Base-by-base conservation (phyloP, 2,888 invertebrate species). In the Dolomedes plantarius region DNA sequence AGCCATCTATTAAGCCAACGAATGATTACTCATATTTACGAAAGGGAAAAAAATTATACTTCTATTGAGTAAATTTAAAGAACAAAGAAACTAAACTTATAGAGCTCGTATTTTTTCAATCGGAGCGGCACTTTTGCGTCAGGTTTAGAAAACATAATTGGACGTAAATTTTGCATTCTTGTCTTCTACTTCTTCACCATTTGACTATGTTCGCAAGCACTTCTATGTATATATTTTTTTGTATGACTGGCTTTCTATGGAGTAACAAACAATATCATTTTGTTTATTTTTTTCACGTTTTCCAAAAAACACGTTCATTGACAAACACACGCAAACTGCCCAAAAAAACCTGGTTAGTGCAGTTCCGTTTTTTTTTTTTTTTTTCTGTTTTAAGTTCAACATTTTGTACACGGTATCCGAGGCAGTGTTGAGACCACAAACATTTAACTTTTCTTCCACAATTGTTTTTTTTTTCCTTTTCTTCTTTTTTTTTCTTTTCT, bases 111-210 rank as follows among this genome's bases (percentile, higher is more conserved):
- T 11, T 23, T 1, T n/a, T 36, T 36, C 16, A 56, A 23, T 56
- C 56, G 56, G 56, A 56, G 56, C 56, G 56, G 56, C 56, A 56
- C 56, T 56, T 56, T 56, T 56, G 56, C 56, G 23, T 56, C 56
- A 23, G 23, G 56, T 56, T 56, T 56, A 56, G 56, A 56, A 56
- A 56, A 56, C 19, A n/a, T 6, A 56, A 23, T 1, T 56, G 56
- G 56, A 56, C 56, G 56, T 56, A 23, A 11, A 56, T 56, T 56
- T 56, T 56, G 19, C 23, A 5, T 56, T 56, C 23, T 6, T 56
- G 23, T 56, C 56, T 56, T 56, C 56, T 56, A 56, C 56, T 1
- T 56, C 56, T 56, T 56, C 56, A 23, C 56, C 56, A 6, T 23
- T 36, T 23, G 23, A 23, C 56, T 56, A 56, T 46, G 41, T 23